Base-by-base conservation (phyloP, 2,888 invertebrate genomes). In the Oscheius sp. region DNA sequence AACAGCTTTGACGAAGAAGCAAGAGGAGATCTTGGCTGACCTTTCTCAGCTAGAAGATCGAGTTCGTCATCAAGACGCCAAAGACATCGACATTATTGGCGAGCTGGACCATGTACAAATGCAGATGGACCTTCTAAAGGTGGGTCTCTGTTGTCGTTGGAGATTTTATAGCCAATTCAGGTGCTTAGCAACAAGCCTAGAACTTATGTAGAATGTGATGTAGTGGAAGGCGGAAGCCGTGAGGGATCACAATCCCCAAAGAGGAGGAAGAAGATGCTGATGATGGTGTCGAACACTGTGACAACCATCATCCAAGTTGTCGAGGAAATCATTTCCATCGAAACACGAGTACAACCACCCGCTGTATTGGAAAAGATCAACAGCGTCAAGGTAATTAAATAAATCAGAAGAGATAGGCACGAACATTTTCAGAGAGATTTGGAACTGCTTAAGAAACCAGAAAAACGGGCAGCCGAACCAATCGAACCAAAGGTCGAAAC, bases 241-340 rank as follows among this genome's bases (percentile, higher is more conserved):
- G 77, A 79, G 61, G 72, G 75, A 0, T 77, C 81, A 12, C 76
- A 77, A 58, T 72, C 63, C 43, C 46, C 75, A 21, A 69, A 63
- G 53, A 66, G 78, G 52, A 77, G 76, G 75, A 81, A 81, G 78
- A 81, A 77, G 69, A 79, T 83, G 63, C 77, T 86, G 64, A 75
- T 85, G 13, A 83, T 83, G 78, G 81, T 87, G 52, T 84, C 85
- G 21, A 85, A 85, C 77, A 84, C 82, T 1, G 86, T 87, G 35
- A 86, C 85, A 5, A 87, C 87, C 12, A 84, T 87, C 29, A 87
- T 87, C 49, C 78, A 82, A 61, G 84, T 84, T n/a, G 82, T 83
- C 63, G 84, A 85, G 71, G 83, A 86, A 46, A 72, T 86, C 13
- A 79, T 79, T 29, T 72, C 79, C 3, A 43, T 77, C 27, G 77